Evolutionary conservation across 2,113 vertebrate genomes (phyloP), one percentile per base, ranked within the genome.

Genomic region (Bambusicola thoracicus): DNA sequence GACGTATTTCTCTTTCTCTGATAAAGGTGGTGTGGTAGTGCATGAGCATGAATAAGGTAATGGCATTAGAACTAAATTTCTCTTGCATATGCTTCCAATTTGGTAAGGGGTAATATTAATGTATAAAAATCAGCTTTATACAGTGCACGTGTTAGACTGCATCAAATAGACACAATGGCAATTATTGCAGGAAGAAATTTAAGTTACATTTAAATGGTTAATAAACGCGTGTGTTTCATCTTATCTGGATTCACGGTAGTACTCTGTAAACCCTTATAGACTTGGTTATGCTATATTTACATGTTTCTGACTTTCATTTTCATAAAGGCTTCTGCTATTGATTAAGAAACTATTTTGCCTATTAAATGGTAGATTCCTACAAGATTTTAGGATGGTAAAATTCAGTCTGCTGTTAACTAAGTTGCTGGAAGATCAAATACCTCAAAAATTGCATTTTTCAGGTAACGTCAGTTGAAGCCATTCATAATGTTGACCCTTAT

Each of bases 91-190:
- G 61, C 3, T 41, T 81, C 21, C 29, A 34, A 0, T 72, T 72
- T 43, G 3, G 4, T 40, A 36, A 43, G 20, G 29, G 9, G 32
- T 59, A 9, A 14, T 25, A 46, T 21, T 82, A 17, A 29, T 48
- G 10, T 53, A 15, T 59, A 20, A 6, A n/a, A 17, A 86, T 8
- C 29, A 49, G 19, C 8, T 79, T 10, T 51, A 1, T 34, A 12
- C 25, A 68, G 2, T 27, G 5, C 11, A 21, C 8, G 15, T 58
- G 0, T 55, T 49, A 19, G 19, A 4, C 6, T 34, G 0, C 36
- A 19, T 62, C 10, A 21, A 61, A 13, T 29, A 46, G 15, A 1
- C 8, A 4, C 30, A 12, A 4, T 65, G 17, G 15, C 24, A 3
- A 29, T 49, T 84, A 8, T 66, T 74, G 36, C 48, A 44, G 75